Evolutionary conservation across 2,888 invertebrate genomes (phyloP).

Genomic region (Trachelus stipa): DNA sequence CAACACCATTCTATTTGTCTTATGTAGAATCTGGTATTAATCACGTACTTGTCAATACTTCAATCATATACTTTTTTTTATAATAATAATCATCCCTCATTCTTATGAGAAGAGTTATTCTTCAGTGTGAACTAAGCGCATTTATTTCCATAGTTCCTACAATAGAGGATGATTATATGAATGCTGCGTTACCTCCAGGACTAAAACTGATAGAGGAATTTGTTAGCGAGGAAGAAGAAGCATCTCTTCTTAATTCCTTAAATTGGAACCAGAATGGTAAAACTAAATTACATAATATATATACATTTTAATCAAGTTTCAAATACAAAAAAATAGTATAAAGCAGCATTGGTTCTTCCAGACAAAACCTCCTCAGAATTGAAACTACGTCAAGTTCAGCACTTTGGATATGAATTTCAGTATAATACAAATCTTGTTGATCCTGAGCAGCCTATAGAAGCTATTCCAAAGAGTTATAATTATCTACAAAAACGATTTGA

Average conservation of each 20-base stretch:
- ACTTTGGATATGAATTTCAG: slow-evolving; percentile 92
- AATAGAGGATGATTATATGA: slow-evolving; percentile 30
- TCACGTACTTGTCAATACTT: slow-evolving; percentile 20
- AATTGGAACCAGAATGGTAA: slow-evolving; percentile 67
- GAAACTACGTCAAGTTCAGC: slow-evolving; percentile 88
- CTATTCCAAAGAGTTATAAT: slow-evolving; percentile 80
- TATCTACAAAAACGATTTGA: slow-evolving; percentile 74
- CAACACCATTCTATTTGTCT: slow-evolving; percentile 75
- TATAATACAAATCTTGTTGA: slow-evolving; percentile 91
- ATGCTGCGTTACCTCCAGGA: slow-evolving; percentile 73
- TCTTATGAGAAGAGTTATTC: not conserved
- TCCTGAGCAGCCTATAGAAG: slow-evolving; percentile 73
- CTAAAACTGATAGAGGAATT: slow-evolving; percentile 79
- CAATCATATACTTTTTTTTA: slow-evolving; percentile 25
- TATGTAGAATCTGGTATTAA: slow-evolving; percentile 72
- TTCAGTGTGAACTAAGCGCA: slow-evolving; percentile 9
- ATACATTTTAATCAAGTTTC: slow-evolving; percentile 5
- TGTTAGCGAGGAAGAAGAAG: slow-evolving; percentile 78
- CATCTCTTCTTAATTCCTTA: slow-evolving; percentile 71
- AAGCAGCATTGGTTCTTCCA: slow-evolving; percentile 11
- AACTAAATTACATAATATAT: slow-evolving; percentile 2
- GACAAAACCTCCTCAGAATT: slow-evolving; percentile 63
- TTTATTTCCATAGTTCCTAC: slow-evolving; percentile 59
- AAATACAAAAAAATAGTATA: not conserved
- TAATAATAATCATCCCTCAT: not conserved